Conservation (phyloP, 1,140 invertebrate species). For the Euglossa dilemma region DNA sequence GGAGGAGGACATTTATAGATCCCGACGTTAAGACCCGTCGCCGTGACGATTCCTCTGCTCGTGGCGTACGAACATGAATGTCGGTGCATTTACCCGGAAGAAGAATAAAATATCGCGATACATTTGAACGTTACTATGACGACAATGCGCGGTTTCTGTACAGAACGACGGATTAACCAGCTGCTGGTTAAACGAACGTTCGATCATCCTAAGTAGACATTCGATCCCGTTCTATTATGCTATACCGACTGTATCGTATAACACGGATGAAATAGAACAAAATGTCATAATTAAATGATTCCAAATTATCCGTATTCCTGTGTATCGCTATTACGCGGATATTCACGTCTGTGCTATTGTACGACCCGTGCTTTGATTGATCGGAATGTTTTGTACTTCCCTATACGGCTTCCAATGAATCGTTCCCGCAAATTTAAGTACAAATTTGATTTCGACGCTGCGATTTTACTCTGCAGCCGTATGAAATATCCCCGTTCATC, state of each 20-base stretch:
- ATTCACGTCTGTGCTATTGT: not conserved
- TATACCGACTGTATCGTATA: too few species aligned
- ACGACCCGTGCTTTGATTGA: not conserved
- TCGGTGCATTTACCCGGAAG: not conserved
- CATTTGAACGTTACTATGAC: too few species aligned
- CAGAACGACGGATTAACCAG: not conserved
- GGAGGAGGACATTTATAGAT: constrained; percentile 52
- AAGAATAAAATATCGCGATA: too few species aligned
- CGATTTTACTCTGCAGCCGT: too few species aligned
- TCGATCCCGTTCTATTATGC: not conserved
- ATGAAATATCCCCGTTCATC: too few species aligned
- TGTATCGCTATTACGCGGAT: not conserved
- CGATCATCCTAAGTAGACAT: not conserved
- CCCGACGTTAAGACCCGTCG: constrained; percentile 21
- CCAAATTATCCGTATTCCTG: not conserved
- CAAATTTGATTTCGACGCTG: not conserved
- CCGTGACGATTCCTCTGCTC: constrained; percentile 17
- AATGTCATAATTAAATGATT: not conserved
- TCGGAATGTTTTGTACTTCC: not conserved
- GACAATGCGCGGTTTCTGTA: too few species aligned
- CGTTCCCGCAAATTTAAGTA: not conserved
- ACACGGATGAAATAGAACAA: not conserved
- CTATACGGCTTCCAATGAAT: not conserved
- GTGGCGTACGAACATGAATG: not conserved
- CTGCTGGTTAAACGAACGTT: not conserved